These are phyloP conservation scores for Drosophila ananassae DNA, from an alignment of 1,140 invertebrate species.

Conservation along the genomic window DNA sequence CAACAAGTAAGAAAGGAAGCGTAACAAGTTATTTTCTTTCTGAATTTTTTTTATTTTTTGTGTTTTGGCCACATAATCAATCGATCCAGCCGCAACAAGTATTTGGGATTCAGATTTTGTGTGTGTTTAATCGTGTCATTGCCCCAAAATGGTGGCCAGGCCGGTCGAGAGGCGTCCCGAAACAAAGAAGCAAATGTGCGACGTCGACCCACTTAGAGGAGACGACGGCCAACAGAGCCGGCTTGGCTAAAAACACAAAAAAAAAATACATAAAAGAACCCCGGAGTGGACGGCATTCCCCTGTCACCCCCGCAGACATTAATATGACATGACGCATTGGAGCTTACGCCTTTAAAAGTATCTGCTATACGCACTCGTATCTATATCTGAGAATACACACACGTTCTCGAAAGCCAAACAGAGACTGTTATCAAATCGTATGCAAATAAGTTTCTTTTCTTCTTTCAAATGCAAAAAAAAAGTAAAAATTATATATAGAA, in stretches of 20 bases:
- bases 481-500: slow-evolving; percentile 45
- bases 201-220: slow-evolving; percentile 49
- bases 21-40: slow-evolving; percentile 15
- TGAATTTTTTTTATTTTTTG: background rate
- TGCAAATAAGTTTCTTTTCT: slow-evolving; percentile 64
- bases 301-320: slow-evolving; percentile 27
- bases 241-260: slow-evolving; percentile 35
- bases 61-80: slow-evolving; percentile 51
- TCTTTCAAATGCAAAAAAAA: slow-evolving; percentile 62
- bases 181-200: slow-evolving; percentile 56
- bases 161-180: slow-evolving; percentile 50
- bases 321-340: slow-evolving; percentile 47
- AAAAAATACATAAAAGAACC: slow-evolving; percentile 31
- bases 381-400: slow-evolving; percentile 42
- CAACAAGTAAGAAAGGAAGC: slow-evolving; percentile 31
- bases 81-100: slow-evolving; percentile 36
- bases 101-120: slow-evolving; percentile 51
- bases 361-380: slow-evolving; percentile 19
- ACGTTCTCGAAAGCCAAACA: slow-evolving; percentile 22
- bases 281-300: slow-evolving; percentile 48
- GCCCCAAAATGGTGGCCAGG: slow-evolving; percentile 71
- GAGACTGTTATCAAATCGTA: slow-evolving; percentile 71
- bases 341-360: slow-evolving; percentile 27
- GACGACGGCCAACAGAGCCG: slow-evolving; percentile 24
- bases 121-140: slow-evolving; percentile 73